These are phyloP conservation scores for rat (Rattus norvegicus) DNA, from an alignment of 2,113 vertebrate genomes.

Conservation along the genomic window GRCr8 NC_086029.1:55678501-55679000, in stretches of 20 bases:
- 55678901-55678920: not conserved
- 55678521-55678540: not conserved
- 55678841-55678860: not conserved
- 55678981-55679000: not conserved
- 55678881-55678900: not conserved
- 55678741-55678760: not conserved
- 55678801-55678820: not conserved
- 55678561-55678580: not conserved
- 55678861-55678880: not conserved
- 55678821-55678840: not conserved
- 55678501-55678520: not conserved
- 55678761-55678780: not conserved
- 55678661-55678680: not conserved
- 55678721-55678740: not conserved
- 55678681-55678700: not conserved
- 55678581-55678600: not conserved
- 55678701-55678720: not conserved
- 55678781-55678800: not conserved
- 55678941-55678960: not conserved
- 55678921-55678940: not conserved
- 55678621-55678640: not conserved
- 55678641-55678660: not conserved
- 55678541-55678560: not conserved
- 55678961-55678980: not conserved
- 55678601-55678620: not conserved